phyloP scores from a whole-genome alignment of 1,140 invertebrate genomes.

The Nephila pilipes region DNA sequence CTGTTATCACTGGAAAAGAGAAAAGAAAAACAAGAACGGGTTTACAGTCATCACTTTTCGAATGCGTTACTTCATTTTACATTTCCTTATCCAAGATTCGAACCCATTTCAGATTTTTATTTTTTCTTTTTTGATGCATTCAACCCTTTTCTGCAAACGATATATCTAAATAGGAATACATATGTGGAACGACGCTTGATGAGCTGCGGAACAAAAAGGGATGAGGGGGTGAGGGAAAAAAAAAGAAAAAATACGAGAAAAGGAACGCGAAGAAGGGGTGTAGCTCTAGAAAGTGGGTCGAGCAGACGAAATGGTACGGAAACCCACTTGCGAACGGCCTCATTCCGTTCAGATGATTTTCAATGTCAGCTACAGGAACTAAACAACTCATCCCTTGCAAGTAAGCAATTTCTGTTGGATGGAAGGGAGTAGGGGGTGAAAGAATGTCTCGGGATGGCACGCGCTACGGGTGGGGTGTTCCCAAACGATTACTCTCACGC shows the following conservation, averaged over 20 bases:
- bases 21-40: not conserved
- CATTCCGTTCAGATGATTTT: conserved; percentile 7
- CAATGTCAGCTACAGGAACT: conserved; percentile 34
- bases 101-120: not conserved
- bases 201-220: conserved; percentile 2
- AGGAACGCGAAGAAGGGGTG: conserved; percentile 23
- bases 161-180: conserved; percentile 14
- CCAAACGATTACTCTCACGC: conserved; percentile 28
- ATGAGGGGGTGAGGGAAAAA: not conserved
- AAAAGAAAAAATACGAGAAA: not conserved
- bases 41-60: not conserved
- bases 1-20: not conserved
- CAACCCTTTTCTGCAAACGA: conserved; percentile 13
- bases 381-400: not conserved
- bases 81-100: not conserved
- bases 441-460: conserved; percentile 19
- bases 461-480: not conserved
- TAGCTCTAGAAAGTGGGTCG: not conserved
- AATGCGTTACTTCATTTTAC: not conserved
- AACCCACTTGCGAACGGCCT: conserved; percentile 19
- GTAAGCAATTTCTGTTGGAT: not conserved
- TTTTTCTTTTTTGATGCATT: not conserved
- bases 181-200: not conserved
- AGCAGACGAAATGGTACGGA: conserved; percentile 34
- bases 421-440: not conserved